Base-by-base conservation (phyloP, 2,113 vertebrate species). In the Trochalopteron elliotii region DNA sequence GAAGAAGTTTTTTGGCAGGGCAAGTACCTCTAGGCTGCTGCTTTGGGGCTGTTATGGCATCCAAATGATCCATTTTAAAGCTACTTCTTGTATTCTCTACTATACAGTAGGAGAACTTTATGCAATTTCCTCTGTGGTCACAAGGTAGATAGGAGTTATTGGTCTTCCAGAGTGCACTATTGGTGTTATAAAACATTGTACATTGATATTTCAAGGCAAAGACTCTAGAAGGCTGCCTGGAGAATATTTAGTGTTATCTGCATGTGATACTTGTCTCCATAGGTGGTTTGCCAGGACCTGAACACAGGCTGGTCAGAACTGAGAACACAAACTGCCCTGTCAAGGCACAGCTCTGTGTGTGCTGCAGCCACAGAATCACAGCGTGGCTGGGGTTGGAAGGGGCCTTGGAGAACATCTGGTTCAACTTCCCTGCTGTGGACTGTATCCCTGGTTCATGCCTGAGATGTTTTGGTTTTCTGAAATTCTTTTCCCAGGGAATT, bases 221-320 rank as follows among this genome's bases (percentile, higher is more conserved):
- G 49, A 83, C 92, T 24, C 10, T 5, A 42, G 31, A 74, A 87
- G n/a, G 60, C 21, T 91, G 18, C 23, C 44, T 77, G 71, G 60
- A 90, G 79, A 81, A 33, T 56, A 39, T 77, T 75, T 83, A 37
- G 35, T 35, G 25, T 44, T 42, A 12, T 6, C 21, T 63, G 23
- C 4, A 1, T 17, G 28, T 1, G 3, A 33, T 45, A 30, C 10
- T 55, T 83, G 39, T 86, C 39, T 67, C 30, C 1, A 1, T 1
- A 50, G 45, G 45, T 47, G 63, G 35, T 44, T 86, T 14, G 12
- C 22, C 31, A 22, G 52, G 47, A 22, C 63, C 23, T 81, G 59
- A 83, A 21, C 16, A 24, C 5, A 9, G 24, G 30, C 55, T 65
- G 28, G 15, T 72, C 17, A 70, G 79, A 88, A 28, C 5, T 22